Evolutionary conservation across 2,797 vertebrate genomes (phyloP).

Genomic region (Alectoris magna): DNA sequence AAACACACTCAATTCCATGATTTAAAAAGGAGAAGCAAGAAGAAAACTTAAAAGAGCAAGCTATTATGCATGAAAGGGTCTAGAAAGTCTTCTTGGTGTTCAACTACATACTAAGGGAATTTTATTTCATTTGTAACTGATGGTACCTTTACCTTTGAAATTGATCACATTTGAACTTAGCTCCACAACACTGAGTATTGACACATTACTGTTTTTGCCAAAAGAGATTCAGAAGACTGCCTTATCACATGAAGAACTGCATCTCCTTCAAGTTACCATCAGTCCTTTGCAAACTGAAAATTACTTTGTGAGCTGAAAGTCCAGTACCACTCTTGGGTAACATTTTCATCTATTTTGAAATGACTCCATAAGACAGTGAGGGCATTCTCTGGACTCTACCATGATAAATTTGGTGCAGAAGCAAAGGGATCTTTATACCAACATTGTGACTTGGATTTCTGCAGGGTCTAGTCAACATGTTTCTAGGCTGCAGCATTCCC

Average conservation of each 20-base stretch:
- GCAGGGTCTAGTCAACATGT: background rate
- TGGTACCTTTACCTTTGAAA: background rate
- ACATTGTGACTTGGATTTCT: background rate
- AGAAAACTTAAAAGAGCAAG: background rate
- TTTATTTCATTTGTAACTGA: background rate
- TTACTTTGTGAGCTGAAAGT: background rate
- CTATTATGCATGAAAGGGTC: background rate
- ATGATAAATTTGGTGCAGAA: background rate
- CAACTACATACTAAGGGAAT: background rate
- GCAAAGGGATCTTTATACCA: background rate
- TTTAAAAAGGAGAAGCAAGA: background rate
- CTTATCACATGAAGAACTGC: background rate
- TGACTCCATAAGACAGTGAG: background rate
- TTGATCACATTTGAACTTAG: background rate
- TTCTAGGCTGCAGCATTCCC: background rate
- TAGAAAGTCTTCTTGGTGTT: background rate
- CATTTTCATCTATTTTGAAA: background rate
- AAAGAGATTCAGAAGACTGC: background rate
- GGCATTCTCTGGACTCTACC: background rate
- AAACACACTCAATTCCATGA: background rate
- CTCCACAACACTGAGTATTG: background rate
- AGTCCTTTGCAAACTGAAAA: background rate
- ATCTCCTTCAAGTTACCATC: background rate
- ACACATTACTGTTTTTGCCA: background rate
- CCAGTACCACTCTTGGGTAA: accelerated